Base-by-base conservation (phyloP, 2,888 invertebrate genomes). In the Hydroisotoma schaefferi region DNA sequence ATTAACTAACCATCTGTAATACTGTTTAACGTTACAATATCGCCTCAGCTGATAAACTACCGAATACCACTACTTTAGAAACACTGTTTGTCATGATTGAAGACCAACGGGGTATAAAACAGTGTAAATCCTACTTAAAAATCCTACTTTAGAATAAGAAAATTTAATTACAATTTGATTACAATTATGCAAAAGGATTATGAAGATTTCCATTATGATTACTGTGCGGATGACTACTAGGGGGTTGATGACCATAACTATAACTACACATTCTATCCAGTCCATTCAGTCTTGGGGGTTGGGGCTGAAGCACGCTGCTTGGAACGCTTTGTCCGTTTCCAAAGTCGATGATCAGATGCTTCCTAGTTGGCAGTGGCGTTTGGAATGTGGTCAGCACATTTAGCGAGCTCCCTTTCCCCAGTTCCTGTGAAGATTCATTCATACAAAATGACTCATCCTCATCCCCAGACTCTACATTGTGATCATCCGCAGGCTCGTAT, bases 311-410 rank as follows among this genome's bases (percentile, higher is more conserved):
- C 54, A 69, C 68, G 54, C 65, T 65, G 51, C 61, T 67, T 22
- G 69, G 67, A 20, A 71, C 65, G 51, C 69, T 69, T 47, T 61
- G 65, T 52, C 69, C 71, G 57, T 66, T 67, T 52, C 43, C 57
- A 51, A 58, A 71, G 40, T 70, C 71, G 18, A 71, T 68, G 55
- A 71, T 65, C 64, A 71, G 58, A 44, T 70, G 71, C 53, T 71
- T 71, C 55, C 71, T 47, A 10, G 56, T 28, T 27, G 63, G 68
- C 44, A 71, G 61, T 27, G 71, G 71, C 15, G 71, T 71, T 60
- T 71, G 71, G 70, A 71, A 71, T 69, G 71, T 71, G 59, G 69
- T 67, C 49, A 71, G 56, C 26, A 71, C 70, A 48, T 68, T 68
- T 15, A 69, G 55, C 10, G 71, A 71, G 27, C 61, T 58, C 48